Percentiles rank a stretch among this genome's conserved stretches.
phyloP scores from a whole-genome alignment of 1,140 invertebrate genomes.

The Anastrepha obliqua region DNA sequence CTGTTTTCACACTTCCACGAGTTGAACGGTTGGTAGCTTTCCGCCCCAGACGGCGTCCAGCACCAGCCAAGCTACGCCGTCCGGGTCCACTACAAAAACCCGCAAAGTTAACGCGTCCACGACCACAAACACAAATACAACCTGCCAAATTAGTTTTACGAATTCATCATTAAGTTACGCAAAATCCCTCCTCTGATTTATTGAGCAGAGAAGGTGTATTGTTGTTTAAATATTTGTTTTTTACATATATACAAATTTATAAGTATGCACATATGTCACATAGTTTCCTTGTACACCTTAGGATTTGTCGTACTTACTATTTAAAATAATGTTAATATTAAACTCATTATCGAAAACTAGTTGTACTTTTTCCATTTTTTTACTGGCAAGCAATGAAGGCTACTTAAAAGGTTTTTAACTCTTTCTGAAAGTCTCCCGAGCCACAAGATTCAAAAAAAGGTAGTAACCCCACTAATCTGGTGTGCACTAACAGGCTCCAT shows the following conservation, averaged over 20 bases:
- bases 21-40: constrained; percentile 38
- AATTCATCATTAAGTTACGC: constrained; percentile 21
- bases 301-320: background rate
- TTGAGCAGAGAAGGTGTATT: constrained; percentile 15
- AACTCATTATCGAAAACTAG: background rate
- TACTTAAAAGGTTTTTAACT: too few relatives aligned
- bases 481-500: too few relatives aligned
- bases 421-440: too few relatives aligned
- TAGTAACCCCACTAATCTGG: too few relatives aligned
- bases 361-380: background rate
- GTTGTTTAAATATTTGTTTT: background rate
- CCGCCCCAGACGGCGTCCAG: constrained; percentile 37
- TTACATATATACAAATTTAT: background rate
- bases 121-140: constrained; percentile 44
- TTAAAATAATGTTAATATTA: background rate
- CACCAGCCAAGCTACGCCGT: constrained; percentile 22
- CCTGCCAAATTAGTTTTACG: constrained; percentile 24
- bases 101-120: background rate
- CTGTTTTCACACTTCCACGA: constrained; percentile 32
- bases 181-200: constrained; percentile 25
- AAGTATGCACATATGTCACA: background rate
- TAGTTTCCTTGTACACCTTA: constrained; percentile 3
- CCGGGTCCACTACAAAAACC: background rate
- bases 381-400: background rate
- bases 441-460: too few relatives aligned